A percentile compares a stretch with the other conserved stretches of the same genome.
phyloP scores from a whole-genome alignment of 2,888 invertebrate species.

The Mayetiola destructor region DNA sequence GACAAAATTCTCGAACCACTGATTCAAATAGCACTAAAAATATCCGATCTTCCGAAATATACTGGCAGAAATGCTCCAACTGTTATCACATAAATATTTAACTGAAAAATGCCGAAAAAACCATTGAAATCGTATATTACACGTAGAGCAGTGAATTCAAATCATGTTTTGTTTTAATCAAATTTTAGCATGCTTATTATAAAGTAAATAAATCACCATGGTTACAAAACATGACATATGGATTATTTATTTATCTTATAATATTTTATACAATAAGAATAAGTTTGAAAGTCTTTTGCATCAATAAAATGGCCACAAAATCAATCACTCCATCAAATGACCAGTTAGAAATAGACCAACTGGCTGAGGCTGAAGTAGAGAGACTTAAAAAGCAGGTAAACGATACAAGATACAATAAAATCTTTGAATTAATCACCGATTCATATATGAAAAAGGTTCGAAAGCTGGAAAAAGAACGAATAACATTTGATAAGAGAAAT shows the following conservation, averaged over 20 bases:
- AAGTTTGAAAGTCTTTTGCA: too few species aligned
- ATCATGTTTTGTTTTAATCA: too few species aligned
- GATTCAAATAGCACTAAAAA: conserved; percentile 69
- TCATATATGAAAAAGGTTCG: background rate
- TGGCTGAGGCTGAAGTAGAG: conserved; percentile 59
- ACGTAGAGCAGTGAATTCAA: too few species aligned
- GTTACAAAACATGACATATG: too few species aligned
- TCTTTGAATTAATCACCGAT: background rate
- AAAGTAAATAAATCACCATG: too few species aligned
- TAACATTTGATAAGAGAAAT: conserved; percentile 28
- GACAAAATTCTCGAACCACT: conserved; percentile 71
- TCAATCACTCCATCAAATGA: conserved; percentile 29
- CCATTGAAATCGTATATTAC: too few species aligned
- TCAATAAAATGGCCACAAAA: conserved; percentile 10
- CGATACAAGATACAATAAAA: background rate
- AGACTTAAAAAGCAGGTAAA: conserved; percentile 60
- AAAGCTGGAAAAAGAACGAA: conserved; percentile 27
- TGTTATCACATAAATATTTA: conserved; percentile 72
- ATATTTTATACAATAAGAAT: too few species aligned
- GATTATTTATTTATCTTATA: too few species aligned
- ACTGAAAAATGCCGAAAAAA: too few species aligned
- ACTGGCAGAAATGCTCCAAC: conserved; percentile 87
- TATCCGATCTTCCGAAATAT: conserved; percentile 66
- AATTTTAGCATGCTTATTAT: too few species aligned
- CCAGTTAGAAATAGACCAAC: conserved; percentile 58